Evolutionary conservation across 1,140 invertebrate genomes (phyloP), one percentile per base, ranked within the genome.

Genomic region (Eciton burchellii): DNA sequence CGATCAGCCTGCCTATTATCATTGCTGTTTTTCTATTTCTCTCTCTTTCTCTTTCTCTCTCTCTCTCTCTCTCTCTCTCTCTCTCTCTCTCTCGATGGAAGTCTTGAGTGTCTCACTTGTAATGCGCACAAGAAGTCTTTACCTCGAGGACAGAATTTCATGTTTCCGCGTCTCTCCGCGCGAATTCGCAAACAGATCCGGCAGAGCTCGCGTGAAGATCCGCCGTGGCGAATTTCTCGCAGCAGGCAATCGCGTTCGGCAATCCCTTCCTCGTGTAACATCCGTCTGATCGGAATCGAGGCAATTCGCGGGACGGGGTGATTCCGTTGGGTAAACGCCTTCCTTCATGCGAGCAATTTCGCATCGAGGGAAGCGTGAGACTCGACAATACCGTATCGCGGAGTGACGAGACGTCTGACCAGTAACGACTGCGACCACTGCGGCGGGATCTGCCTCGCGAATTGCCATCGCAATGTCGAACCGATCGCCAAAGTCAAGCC

Each of bases 341-440:
- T 0, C 3, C n/a, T 26, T 6, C 43, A n/a, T 29, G 41, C 49
- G 14, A 52, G 49, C 4, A 56, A 56, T 11, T 77, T 47, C 24
- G 66, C 68, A 43, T 68, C 41, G 16, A 26, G 12, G 35, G 52
- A 29, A 66, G 62, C 3, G 49, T 43, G 56, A 70, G 29, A 54
- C 6, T 76, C 52, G 43, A 68, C 35, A 41, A 62, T 19, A 47
- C 8, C 21, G 43, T 9, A 21, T n/a, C n/a, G 21, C 24, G 41
- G 41, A 49, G n/a, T n/a, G 49, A 47, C 35, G 35, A 35, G 2
- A 35, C 11, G 70, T 60, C 57, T 24, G 84, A 73, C 4, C 14
- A 54, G 52, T 68, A 59, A 54, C 73, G 62, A 21, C 3, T 47
- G n/a, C 26, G n/a, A 65, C 71, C 71, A 77, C 79, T 83, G 63